Evolutionary conservation across 2,113 vertebrate species (phyloP).

Genomic region (Vombatus ursinus): DNA sequence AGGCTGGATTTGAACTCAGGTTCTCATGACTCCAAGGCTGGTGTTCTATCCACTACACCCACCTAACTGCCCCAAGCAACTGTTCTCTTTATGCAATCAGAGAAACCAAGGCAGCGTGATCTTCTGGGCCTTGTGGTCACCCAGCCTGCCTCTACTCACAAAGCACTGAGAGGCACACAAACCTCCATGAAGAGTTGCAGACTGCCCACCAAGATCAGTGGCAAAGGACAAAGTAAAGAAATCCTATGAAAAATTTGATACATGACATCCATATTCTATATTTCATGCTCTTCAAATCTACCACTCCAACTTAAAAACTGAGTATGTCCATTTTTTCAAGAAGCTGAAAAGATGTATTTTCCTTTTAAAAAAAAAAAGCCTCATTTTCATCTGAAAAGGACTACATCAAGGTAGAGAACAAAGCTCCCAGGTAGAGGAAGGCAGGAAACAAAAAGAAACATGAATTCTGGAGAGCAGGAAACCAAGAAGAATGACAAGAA

Average conservation of each 20-base stretch:
- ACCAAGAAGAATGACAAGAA: not conserved
- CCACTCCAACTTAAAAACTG: not conserved
- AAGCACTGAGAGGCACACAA: not conserved
- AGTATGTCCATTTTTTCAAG: not conserved
- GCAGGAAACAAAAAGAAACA: not conserved
- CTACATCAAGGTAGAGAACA: not conserved
- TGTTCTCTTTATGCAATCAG: not conserved
- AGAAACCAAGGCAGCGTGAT: not conserved
- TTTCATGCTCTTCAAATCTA: not conserved
- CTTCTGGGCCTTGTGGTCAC: not conserved
- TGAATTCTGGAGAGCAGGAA: no score
- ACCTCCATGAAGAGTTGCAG: not conserved
- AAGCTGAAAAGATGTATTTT: not conserved
- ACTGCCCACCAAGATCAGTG: not conserved
- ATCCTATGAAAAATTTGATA: not conserved
- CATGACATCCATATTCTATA: not conserved
- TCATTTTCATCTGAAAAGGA: not conserved
- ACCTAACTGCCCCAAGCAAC: no score
- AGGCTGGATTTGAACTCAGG: no score
- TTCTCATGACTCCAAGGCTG: no score
- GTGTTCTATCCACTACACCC: no score
- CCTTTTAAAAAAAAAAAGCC: not conserved
- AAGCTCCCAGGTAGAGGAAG: not conserved
- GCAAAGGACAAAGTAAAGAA: not conserved
- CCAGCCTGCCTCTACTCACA: not conserved